Evolutionary conservation across 2,888 invertebrate species (phyloP).

Genomic region (Athripsodes cinereus): DNA sequence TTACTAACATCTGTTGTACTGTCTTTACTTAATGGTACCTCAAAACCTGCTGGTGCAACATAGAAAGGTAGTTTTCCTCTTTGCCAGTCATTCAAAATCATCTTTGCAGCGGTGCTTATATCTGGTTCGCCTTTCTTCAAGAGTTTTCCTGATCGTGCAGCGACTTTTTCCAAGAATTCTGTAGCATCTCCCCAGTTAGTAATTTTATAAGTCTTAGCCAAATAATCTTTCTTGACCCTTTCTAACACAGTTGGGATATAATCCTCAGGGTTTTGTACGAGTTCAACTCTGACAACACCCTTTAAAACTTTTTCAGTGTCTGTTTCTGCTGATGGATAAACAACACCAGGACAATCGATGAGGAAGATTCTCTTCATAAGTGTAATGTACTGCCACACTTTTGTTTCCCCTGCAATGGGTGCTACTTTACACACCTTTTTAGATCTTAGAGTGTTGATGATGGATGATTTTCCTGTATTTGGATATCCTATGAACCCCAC

Average conservation of each 20-base stretch:
- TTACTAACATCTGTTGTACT: conserved; percentile 29
- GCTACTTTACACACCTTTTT: conserved; percentile 99
- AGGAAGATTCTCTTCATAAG: conserved; percentile 94
- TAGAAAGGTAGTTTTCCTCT: conserved; percentile 95
- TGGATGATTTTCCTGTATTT: conserved; percentile 97
- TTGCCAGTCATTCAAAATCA: conserved; percentile 98
- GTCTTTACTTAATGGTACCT: conserved; percentile 54
- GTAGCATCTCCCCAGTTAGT: conserved; percentile 71
- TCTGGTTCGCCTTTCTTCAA: conserved; percentile 98
- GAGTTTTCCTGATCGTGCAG: conserved; percentile 80
- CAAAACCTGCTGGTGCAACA: conserved; percentile 79
- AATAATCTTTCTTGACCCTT: conserved; percentile 83
- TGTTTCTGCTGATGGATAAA: conserved; percentile 93
- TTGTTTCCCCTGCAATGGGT: conserved; percentile 95
- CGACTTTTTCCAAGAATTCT: conserved; percentile 90
- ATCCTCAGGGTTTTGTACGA: conserved; percentile 90
- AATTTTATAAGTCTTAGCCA: conserved; percentile 85
- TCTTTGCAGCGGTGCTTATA: conserved; percentile 77
- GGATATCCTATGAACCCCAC: conserved; percentile 99
- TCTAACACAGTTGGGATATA: conserved; percentile 83
- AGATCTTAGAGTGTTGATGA: conserved; percentile 91
- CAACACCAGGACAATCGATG: conserved; percentile 98
- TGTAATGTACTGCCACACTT: conserved; percentile 99
- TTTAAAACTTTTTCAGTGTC: conserved; percentile 94
- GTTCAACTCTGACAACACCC: conserved; percentile 94